Conservation (phyloP, 92 coral and sea anemone species). For the Actinernus sp. region DNA sequence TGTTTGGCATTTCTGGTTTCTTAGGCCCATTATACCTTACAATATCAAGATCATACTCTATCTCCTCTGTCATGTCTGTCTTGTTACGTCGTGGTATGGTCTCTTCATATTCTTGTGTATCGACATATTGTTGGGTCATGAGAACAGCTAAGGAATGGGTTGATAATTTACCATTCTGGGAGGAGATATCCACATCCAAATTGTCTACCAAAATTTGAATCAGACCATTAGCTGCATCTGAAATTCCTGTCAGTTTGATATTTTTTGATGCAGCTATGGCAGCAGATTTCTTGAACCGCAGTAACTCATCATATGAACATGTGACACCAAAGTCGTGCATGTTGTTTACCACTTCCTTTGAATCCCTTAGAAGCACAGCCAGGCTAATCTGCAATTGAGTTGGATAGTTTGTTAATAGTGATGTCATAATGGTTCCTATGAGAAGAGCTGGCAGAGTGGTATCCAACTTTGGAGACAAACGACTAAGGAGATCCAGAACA, state of each 20-base stretch:
- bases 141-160: constrained; percentile 64
- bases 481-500: constrained; percentile 58
- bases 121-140: constrained; percentile 49
- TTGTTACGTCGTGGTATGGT: constrained; percentile 55
- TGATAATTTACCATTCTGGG: constrained; percentile 67
- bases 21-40: constrained; percentile 71
- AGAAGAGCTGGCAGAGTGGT: too few relatives aligned
- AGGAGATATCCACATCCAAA: constrained; percentile 65
- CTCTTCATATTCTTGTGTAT: constrained; percentile 26
- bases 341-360: constrained; percentile 30
- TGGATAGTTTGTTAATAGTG: too few relatives aligned
- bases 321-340: constrained; percentile 61
- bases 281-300: constrained; percentile 65
- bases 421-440: too few relatives aligned
- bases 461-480: too few relatives aligned
- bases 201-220: constrained; percentile 71
- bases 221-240: constrained; percentile 36
- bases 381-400: constrained; percentile 67
- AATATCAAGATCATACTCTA: constrained; percentile 46
- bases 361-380: constrained; percentile 43
- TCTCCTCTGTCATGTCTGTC: constrained; percentile 41
- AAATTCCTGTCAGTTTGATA: constrained; percentile 47
- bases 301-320: constrained; percentile 72
- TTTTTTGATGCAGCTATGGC: constrained; percentile 57
- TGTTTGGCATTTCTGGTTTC: constrained; percentile 55